Percentiles rank a stretch among this genome's conserved stretches.
These are phyloP conservation scores for Sprattus sprattus DNA, from an alignment of 2,113 vertebrate species.

Conservation along the genomic window DNA sequence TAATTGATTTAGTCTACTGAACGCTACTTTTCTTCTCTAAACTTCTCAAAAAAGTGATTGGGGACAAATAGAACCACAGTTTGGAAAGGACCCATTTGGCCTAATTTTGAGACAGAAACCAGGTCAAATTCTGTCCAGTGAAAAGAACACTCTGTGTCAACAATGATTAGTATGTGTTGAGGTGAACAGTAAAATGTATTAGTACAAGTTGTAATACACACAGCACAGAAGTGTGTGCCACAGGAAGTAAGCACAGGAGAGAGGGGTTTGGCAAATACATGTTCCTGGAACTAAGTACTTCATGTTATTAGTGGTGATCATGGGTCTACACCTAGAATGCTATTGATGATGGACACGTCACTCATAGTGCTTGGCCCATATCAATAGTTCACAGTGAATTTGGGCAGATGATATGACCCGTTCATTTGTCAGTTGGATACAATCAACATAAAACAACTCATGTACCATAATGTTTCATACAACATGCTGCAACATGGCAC, in stretches of 20 bases:
- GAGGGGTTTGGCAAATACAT: conserved; percentile 64
- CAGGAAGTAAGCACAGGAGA: conserved; percentile 52
- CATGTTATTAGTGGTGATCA: conserved; percentile 56
- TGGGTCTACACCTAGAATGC: conserved; percentile 41
- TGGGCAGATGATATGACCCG: conserved; percentile 48
- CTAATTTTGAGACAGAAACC: not conserved
- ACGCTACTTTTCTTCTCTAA: not conserved
- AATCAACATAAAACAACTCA: conserved; percentile 7
- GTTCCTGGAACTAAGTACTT: conserved; percentile 60
- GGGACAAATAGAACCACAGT: conserved; percentile 24
- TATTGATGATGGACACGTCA: conserved; percentile 55
- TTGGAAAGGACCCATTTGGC: not conserved
- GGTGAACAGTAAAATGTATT: conserved; percentile 41
- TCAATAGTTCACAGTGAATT: conserved; percentile 51
- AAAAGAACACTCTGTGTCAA: not conserved
- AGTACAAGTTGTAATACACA: conserved; percentile 38
- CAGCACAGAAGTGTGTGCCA: conserved; percentile 62
- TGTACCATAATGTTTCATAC: not conserved
- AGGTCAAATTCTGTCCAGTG: not conserved
- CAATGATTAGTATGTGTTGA: conserved; percentile 34
- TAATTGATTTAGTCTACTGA: not conserved
- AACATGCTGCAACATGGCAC: conserved; percentile 8
- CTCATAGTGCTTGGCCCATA: conserved; percentile 42
- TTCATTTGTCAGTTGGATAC: not conserved
- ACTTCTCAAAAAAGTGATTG: not conserved